Base-by-base conservation (phyloP, 2,888 invertebrate species). In the Agrochola circellaris region DNA sequence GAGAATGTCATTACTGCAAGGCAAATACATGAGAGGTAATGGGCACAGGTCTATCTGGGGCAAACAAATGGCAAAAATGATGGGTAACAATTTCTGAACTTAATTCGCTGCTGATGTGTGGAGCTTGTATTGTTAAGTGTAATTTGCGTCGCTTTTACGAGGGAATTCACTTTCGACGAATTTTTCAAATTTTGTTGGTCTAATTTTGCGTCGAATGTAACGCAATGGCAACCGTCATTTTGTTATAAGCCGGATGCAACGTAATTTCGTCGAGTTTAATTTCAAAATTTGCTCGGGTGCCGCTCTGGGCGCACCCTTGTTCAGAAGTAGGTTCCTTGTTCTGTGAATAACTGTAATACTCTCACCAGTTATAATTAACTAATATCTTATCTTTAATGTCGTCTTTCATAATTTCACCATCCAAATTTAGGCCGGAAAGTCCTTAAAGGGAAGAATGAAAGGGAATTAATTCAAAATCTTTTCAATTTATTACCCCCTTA, bases 401-500 rank as follows among this genome's bases (percentile, higher is more conserved):
- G 15, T 66, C 60, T 70, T 38, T 81, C 71, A 81, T 51, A 79
- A 66, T 71, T 71, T 58, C 23, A 45, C 60, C 60, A 80, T 66
- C 23, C 51, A 30, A 81, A 82, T 66, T 83, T 70, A 83, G 54
- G 48, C 48, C 20, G n/a, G 30, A 38, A 78, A 17, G 45, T 54
- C 70, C 30, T 30, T 42, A 80, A 78, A 79, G 38, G 42, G 65
- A 61, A 65, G 60, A 79, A 65, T 60, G 42, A 42, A 70, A 51
- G 15, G 42, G 48, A 42, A 42, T 61, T 79, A 51, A 61, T 61
- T 79, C 15, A 71, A 69, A 81, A 81, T 83, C 71, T 71, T 79
- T 81, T 83, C 84, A 83, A 81, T 81, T 81, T 81, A 81, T 83
- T 83, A 83, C 80, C 60, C 80, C 84, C 61, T 66, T 81, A 66